These are phyloP conservation scores for Yoshiicerus persimilis DNA, from an alignment of 1,140 invertebrate species.

Conservation along the genomic window DNA sequence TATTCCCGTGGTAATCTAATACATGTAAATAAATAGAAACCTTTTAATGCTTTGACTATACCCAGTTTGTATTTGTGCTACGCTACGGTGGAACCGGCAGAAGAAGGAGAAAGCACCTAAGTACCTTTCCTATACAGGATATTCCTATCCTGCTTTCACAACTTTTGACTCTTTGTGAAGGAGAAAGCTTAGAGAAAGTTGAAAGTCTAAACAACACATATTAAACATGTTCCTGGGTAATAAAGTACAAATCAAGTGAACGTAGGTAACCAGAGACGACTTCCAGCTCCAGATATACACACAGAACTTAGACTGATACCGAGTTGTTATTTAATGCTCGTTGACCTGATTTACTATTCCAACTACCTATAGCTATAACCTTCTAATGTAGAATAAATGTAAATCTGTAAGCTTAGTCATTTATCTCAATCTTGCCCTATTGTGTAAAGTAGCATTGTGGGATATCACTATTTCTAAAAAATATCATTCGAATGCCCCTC, in stretches of 20 bases:
- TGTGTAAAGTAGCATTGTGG: too few species aligned
- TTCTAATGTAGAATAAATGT: too few species aligned
- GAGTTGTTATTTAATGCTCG: background rate
- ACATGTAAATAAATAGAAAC: background rate
- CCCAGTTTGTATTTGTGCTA: too few species aligned
- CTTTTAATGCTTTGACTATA: background rate
- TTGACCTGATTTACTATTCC: background rate
- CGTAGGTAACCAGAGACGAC: background rate
- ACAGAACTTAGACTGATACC: background rate
- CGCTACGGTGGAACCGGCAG: too few species aligned
- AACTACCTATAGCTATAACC: too few species aligned
- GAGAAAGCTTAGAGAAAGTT: background rate
- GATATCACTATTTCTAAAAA: too few species aligned
- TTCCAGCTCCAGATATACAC: too few species aligned
- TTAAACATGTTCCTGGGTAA: background rate
- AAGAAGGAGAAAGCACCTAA: background rate
- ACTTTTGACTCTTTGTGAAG: background rate
- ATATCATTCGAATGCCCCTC: too few species aligned
- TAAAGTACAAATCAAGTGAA: background rate
- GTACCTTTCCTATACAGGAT: background rate
- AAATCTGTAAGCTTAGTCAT: too few species aligned
- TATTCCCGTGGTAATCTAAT: background rate
- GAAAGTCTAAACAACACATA: background rate
- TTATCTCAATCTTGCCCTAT: too few species aligned
- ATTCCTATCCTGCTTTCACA: background rate